Conservation (phyloP, 2,113 vertebrate species). For the Myotis lucifugus region DNA sequence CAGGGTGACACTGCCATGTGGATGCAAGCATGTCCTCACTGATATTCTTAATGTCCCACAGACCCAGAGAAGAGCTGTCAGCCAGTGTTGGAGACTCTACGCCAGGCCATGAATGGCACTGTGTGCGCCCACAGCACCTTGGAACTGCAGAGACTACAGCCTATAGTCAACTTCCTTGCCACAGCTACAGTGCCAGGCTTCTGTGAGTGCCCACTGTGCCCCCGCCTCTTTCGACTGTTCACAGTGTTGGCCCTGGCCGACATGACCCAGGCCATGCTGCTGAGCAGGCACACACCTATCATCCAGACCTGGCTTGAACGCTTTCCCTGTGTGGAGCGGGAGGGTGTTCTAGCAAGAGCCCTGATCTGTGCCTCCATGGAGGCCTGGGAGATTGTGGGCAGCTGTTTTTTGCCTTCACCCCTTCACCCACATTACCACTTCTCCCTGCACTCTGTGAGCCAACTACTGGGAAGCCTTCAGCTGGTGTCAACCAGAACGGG, state of each 20-base stretch:
- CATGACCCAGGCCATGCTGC: slow-evolving; percentile 79
- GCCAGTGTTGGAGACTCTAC: slow-evolving; percentile 87
- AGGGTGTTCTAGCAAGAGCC: slow-evolving; percentile 78
- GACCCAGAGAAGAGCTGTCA: slow-evolving; percentile 83
- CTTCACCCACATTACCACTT: slow-evolving; percentile 84
- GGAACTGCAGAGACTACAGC: slow-evolving; percentile 79
- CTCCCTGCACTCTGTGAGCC: slow-evolving; percentile 86
- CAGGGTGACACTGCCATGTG: not conserved
- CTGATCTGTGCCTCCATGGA: slow-evolving; percentile 86
- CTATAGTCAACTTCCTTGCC: slow-evolving; percentile 84
- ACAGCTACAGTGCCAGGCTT: slow-evolving; percentile 77
- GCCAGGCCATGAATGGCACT: slow-evolving; percentile 86
- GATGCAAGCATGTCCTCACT: not conserved
- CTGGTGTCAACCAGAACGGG: slow-evolving; percentile 78
- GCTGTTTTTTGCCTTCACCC: slow-evolving; percentile 78
- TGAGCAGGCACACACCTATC: slow-evolving; percentile 83
- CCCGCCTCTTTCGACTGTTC: slow-evolving; percentile 89
- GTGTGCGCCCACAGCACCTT: slow-evolving; percentile 74
- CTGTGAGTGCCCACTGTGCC: slow-evolving; percentile 77
- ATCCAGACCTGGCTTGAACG: slow-evolving; percentile 86
- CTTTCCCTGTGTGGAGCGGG: slow-evolving; percentile 71
- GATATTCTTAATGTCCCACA: slow-evolving; percentile 62
- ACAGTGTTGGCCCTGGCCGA: slow-evolving; percentile 85
- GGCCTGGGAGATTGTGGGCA: slow-evolving; percentile 81
- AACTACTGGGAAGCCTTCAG: slow-evolving; percentile 87